These are phyloP conservation scores for Zaprionus africanus DNA, from an alignment of 1,140 invertebrate genomes.

Conservation along the genomic window DNA sequence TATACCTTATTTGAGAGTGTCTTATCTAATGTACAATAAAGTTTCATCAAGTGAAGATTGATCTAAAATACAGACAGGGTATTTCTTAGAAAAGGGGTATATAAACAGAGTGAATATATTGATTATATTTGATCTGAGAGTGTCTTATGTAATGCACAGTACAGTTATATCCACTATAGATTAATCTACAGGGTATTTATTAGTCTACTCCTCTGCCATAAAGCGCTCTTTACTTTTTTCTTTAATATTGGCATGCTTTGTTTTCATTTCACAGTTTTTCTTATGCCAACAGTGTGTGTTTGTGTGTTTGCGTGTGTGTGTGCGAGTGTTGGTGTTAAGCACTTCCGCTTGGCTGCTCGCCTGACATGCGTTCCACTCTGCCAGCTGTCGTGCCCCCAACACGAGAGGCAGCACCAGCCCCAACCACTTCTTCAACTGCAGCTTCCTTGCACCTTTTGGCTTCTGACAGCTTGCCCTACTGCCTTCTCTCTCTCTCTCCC, in stretches of 20 bases:
- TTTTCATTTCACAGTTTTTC: conserved; percentile 51
- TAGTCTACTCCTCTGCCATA: background rate
- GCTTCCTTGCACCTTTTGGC: conserved; percentile 62
- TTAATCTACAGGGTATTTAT: background rate
- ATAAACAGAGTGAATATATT: too few species aligned
- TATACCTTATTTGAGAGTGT: background rate
- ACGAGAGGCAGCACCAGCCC: background rate
- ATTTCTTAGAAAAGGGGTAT: background rate
- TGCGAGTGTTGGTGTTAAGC: conserved; percentile 60
- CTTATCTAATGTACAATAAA: background rate
- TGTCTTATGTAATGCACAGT: too few species aligned
- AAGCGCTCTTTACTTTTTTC: background rate
- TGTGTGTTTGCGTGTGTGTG: conserved; percentile 11
- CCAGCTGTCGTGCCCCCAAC: conserved; percentile 32
- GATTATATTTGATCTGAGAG: background rate
- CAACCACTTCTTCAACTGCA: conserved; percentile 27
- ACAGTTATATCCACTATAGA: background rate
- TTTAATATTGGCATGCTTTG: conserved; percentile 25
- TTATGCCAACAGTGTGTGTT: conserved; percentile 4
- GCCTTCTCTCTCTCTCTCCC: too few species aligned
- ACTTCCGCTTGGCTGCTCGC: conserved; percentile 65
- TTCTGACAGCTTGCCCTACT: conserved; percentile 53
- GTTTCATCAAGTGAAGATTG: background rate
- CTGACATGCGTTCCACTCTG: conserved; percentile 66
- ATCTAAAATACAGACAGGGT: background rate